Evolutionary conservation across 2,113 vertebrate genomes (phyloP), one percentile per base, ranked within the genome.

Genomic region (Gopherus flavomarginatus): DNA sequence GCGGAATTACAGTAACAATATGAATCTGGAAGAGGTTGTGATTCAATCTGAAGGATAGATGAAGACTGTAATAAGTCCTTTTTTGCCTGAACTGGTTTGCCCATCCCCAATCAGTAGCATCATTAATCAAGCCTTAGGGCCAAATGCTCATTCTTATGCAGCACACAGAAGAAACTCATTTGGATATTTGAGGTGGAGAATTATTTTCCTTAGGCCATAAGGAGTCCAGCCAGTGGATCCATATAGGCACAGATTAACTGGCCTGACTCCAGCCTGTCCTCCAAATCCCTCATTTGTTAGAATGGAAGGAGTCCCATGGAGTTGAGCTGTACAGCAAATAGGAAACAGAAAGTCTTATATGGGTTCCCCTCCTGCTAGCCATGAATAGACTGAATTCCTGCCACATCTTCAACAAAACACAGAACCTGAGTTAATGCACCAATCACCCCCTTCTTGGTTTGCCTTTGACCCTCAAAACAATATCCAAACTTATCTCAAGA

Each of bases 1-100:
- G 75, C 53, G 90, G 86, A 94, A 86, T 87, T 85, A 83, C 62
- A 81, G 22, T 27, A 92, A 92, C 78, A 88, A 21, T 62, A 83
- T 86, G 94, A 85, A 52, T 38, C 83, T 92, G 17, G 31, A 93
- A 85, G 53, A 65, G 38, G 42, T 47, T 47, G 42, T 78, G 44
- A 78, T 44, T 47, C 11, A 47, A 78, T 47, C 16, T 78, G 7
- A 44, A 78, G 75, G 75, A 29, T 24, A 78, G 44, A 29, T 24
- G 12, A 78, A 47, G 24, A 78, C 24, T 47, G 11, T 27, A 77
- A 42, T 44, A 44, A 26, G 22, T 47, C 24, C 26, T 26, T 78
- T 78, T 78, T 78, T 47, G 42, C 42, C 44, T 9, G 24, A 54
- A 35, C 44, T 31, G 8, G 11, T n/a, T 57, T 75, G 16, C 4